These are phyloP conservation scores for Lutjanus erythropterus DNA, from an alignment of 2,113 vertebrate species.

Conservation along the genomic window DNA sequence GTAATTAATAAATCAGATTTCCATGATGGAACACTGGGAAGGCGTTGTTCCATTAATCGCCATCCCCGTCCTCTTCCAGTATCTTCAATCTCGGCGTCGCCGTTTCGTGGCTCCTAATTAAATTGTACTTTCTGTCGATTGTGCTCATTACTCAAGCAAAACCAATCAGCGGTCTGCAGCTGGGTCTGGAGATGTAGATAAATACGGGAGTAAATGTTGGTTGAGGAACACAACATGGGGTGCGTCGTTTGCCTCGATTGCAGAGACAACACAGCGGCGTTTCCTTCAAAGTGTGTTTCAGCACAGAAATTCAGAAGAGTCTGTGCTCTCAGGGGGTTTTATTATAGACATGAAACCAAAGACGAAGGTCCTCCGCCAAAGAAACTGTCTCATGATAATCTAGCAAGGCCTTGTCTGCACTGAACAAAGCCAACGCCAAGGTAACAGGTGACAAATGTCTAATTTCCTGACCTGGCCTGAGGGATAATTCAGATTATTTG, in stretches of 20 bases:
- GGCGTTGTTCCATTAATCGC: constrained; percentile 73
- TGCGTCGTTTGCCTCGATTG: constrained; percentile 11
- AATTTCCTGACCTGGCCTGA: background rate
- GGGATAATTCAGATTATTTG: no score
- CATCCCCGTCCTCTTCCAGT: constrained; percentile 50
- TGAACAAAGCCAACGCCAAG: background rate
- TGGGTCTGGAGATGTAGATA: constrained; percentile 66
- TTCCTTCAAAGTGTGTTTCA: background rate
- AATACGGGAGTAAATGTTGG: constrained; percentile 63
- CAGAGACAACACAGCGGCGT: background rate
- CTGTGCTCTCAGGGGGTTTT: background rate
- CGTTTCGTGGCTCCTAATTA: constrained; percentile 71
- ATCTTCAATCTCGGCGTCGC: constrained; percentile 71
- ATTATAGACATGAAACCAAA: background rate
- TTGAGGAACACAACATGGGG: constrained; percentile 51
- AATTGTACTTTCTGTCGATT: constrained; percentile 79
- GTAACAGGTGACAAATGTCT: background rate
- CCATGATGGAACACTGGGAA: constrained; percentile 70
- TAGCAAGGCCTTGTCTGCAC: background rate
- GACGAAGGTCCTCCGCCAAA: background rate
- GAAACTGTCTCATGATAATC: background rate
- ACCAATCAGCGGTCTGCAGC: constrained; percentile 74
- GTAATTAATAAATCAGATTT: constrained; percentile 81
- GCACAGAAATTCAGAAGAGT: constrained; percentile 5
- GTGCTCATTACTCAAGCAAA: constrained; percentile 79